Evolutionary conservation across 2,888 invertebrate genomes (phyloP), one percentile per base, ranked within the genome.

Genomic region (Pheosia gnoma): DNA sequence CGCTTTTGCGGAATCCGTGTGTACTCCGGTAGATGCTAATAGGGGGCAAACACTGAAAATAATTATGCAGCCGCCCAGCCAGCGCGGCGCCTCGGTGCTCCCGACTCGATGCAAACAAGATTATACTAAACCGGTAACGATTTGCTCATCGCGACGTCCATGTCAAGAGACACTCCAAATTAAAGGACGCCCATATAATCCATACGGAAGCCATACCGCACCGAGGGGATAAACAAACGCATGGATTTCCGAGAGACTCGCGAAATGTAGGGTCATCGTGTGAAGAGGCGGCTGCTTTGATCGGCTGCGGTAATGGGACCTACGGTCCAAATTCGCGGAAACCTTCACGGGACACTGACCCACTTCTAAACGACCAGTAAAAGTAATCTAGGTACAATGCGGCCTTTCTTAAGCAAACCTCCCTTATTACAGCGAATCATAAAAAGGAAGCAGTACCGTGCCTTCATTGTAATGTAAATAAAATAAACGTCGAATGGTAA

Each of bases 271-370:
- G 85, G 85, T 78, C 80, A 82, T 86, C 78, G 75, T 74, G 74
- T 76, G 71, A 78, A 83, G 82, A 79, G 81, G 71, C 74, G 74
- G 69, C 59, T 67, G 85, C 92, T 93, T 92, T 93, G 91, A 93
- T 91, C 89, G 82, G 78, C 75, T 78, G 75, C 82, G 81, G 83
- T 85, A 82, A 86, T 85, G 82, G 82, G 77, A 76, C 79, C 77
- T 77, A 72, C 81, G 82, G 86, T 86, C 87, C 90, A 87, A 83
- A 86, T 79, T 86, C 82, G 85, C 83, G 87, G 87, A 89, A 91
- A 89, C 87, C 89, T 91, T 92, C 81, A 90, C 92, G 92, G 90
- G 88, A 91, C 90, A 85, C 87, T 89, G 87, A 87, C 84, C 87
- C 83, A 87, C 90, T 87, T 90, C 89, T 88, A 78, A 89, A 86